These are phyloP conservation scores for Lepidochitona cinerea DNA, from an alignment of 2,888 invertebrate species.

Conservation along the genomic window DNA sequence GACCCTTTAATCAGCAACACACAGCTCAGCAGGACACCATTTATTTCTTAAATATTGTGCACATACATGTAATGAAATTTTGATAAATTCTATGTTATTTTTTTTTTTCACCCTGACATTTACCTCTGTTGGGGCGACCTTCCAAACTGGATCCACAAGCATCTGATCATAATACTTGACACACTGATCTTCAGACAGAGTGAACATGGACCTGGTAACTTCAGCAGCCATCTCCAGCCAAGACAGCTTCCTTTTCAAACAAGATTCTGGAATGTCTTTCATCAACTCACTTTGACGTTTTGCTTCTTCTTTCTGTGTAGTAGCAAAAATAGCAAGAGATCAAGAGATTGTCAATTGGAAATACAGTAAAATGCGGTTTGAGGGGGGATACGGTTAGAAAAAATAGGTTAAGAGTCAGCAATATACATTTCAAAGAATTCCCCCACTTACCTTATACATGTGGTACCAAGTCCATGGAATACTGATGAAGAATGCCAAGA, in stretches of 20 bases:
- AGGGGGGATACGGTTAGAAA: no score
- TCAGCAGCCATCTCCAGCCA: background rate
- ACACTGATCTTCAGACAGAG: slow-evolving; percentile 33
- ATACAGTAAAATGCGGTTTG: no score
- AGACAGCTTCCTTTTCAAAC: background rate
- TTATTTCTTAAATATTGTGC: no score
- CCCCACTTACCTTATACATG: background rate
- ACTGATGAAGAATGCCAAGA: background rate
- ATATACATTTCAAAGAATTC: no score
- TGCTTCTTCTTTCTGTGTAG: background rate
- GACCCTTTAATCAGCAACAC: no score
- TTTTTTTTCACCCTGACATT: background rate
- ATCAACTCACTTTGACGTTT: background rate
- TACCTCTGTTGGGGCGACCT: slow-evolving; percentile 40
- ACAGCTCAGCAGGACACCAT: no score
- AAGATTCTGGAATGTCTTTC: background rate
- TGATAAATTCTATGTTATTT: no score
- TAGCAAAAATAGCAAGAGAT: no score
- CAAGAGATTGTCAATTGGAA: no score
- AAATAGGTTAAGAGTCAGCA: no score
- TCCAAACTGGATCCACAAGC: slow-evolving; percentile 37
- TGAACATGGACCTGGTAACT: slow-evolving; percentile 13
- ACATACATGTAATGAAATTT: no score
- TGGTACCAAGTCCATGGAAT: background rate
- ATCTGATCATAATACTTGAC: slow-evolving; percentile 33